phyloP scores from a whole-genome alignment of 2,797 vertebrate species.

The Siniperca undulata region DNA sequence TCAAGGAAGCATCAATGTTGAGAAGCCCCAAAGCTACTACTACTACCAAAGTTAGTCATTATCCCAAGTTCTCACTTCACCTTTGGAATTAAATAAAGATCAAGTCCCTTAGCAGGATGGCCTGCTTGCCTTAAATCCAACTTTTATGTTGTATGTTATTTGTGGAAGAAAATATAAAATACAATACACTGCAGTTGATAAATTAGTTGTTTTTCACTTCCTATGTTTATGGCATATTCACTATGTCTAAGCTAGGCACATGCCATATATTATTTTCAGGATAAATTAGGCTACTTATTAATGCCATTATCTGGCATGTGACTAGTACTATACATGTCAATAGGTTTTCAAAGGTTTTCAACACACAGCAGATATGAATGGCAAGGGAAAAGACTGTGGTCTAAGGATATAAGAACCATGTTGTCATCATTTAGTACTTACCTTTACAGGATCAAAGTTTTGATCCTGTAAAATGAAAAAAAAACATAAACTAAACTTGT shows the following conservation, averaged over 20 bases:
- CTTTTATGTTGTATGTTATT: not conserved
- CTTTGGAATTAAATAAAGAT: slow-evolving; percentile 49
- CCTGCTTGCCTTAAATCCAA: not conserved
- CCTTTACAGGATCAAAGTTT: too few relatives aligned
- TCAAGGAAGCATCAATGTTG: slow-evolving; percentile 46
- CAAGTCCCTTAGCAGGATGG: not conserved
- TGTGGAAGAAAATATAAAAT: not conserved
- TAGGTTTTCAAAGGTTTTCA: not conserved
- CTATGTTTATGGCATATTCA: not conserved
- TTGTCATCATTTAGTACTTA: not conserved
- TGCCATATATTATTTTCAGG: not conserved
- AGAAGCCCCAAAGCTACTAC: slow-evolving; percentile 43
- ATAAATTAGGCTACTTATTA: not conserved
- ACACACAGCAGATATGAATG: not conserved
- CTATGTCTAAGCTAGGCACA: not conserved
- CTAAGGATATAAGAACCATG: not conserved
- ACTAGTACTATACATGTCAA: not conserved
- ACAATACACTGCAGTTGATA: not conserved
- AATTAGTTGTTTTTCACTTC: not conserved
- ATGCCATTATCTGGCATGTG: not conserved
- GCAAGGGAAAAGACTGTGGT: not conserved
- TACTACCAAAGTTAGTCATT: slow-evolving; percentile 42
- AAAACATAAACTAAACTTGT: too few relatives aligned
- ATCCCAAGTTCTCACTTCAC: slow-evolving; percentile 43
- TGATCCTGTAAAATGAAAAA: not conserved